Percentiles rank a stretch among this genome's conserved stretches.
Conservation (phyloP, 2,113 vertebrate species). For the Arizona elegans region DNA sequence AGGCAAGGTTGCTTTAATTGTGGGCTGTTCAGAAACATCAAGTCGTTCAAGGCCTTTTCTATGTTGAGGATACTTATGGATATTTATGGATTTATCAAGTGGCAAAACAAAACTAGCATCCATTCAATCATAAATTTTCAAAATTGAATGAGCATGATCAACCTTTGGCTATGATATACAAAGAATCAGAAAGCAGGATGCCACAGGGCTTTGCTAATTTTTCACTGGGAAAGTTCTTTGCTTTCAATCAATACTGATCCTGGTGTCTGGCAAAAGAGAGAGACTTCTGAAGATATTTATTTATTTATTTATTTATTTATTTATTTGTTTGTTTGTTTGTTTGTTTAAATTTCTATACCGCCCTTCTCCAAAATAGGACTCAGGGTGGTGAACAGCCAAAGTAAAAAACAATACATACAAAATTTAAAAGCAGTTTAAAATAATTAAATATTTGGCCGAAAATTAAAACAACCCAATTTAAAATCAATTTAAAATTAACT, state of each 20-base stretch:
- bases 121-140: neutral
- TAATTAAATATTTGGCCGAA: too few species aligned
- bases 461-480: too few species aligned
- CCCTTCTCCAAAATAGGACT: too few species aligned
- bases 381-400: too few species aligned
- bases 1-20: constrained; percentile 39
- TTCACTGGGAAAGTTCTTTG: neutral
- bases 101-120: neutral
- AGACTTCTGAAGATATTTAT: neutral
- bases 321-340: too few species aligned
- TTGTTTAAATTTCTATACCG: too few species aligned
- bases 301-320: too few species aligned
- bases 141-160: neutral
- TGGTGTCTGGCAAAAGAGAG: neutral
- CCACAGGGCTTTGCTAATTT: neutral
- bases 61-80: neutral
- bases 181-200: neutral
- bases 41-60: constrained; percentile 32
- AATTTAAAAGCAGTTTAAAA: too few species aligned
- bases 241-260: neutral
- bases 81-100: neutral
- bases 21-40: constrained; percentile 47
- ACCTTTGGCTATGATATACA: neutral
- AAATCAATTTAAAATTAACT: too few species aligned
- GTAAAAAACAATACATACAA: too few species aligned